Conservation (phyloP, 2,797 vertebrate genomes). For the Megalops cyprinoides region DNA sequence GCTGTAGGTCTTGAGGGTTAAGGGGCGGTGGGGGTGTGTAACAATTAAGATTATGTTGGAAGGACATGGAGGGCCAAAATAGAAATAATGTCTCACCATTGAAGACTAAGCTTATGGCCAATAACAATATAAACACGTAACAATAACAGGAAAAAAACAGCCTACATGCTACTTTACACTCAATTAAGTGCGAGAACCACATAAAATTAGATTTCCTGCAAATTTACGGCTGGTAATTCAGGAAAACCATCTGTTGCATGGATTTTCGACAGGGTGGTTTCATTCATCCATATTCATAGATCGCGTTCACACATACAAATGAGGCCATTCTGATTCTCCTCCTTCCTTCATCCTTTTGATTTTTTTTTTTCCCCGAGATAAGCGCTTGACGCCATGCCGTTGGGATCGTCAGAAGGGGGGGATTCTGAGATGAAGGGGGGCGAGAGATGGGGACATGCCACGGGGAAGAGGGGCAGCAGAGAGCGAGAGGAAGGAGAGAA, state of each 20-base stretch:
- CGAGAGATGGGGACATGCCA: not conserved
- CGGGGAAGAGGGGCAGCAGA: not conserved
- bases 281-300: conserved; percentile 48
- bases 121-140: not conserved
- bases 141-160: conserved; percentile 25
- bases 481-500: not conserved
- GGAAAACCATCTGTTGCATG: conserved; percentile 42
- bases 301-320: conserved; percentile 18
- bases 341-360: not conserved
- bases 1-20: not conserved
- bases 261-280: conserved; percentile 35
- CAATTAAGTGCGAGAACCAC: conserved; percentile 5
- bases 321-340: not conserved
- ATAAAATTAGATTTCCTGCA: conserved; percentile 35
- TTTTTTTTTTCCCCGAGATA: not conserved
- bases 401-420: not conserved
- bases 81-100: too few relatives aligned
- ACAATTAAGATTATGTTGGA: too few relatives aligned
- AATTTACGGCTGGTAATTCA: conserved; percentile 36
- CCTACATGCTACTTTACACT: not conserved
- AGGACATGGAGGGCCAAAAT: not conserved
- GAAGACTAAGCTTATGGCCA: not conserved
- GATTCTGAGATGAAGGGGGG: not conserved
- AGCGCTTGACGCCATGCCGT: not conserved
- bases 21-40: too few relatives aligned